Percentiles rank a stretch among this genome's conserved stretches.
These are phyloP conservation scores for Haliclona indistincta DNA, from an alignment of 37 sponge, comb jelly and placozoan genomes.

Conservation along the genomic window DNA sequence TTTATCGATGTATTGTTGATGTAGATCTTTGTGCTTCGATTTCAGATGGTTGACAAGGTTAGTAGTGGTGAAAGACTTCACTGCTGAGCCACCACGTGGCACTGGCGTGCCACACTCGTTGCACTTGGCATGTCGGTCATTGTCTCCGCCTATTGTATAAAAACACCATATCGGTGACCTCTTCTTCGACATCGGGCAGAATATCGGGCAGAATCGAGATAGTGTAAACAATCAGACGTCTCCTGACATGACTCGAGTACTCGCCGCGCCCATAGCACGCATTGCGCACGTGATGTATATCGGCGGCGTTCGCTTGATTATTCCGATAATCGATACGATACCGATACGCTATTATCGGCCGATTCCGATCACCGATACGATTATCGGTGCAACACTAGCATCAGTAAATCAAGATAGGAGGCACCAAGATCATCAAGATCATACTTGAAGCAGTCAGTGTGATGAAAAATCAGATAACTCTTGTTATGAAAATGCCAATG, in stretches of 20 bases:
- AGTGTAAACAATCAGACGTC: neutral
- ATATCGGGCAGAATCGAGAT: neutral
- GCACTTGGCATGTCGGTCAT: neutral
- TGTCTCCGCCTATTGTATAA: neutral
- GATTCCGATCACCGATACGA: constrained; percentile 12
- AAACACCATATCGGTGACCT: constrained; percentile 6
- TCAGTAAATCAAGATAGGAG: too few relatives aligned
- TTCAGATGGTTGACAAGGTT: constrained; percentile 23
- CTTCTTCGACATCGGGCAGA: too few relatives aligned
- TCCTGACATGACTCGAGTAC: too few relatives aligned
- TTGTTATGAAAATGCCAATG: too few relatives aligned
- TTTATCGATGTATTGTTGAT: too few relatives aligned
- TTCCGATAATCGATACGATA: too few relatives aligned
- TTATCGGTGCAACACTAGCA: constrained; percentile 21
- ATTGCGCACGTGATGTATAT: too few relatives aligned
- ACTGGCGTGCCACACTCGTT: neutral
- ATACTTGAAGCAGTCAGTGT: too few relatives aligned
- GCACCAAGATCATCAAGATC: too few relatives aligned
- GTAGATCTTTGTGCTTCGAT: constrained; percentile 27
- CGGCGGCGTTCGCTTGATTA: too few relatives aligned
- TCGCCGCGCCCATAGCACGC: too few relatives aligned
- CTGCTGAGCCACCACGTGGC: constrained; percentile 2
- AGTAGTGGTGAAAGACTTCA: constrained; percentile 12
- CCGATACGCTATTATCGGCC: constrained; percentile 7
- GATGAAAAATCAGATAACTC: too few relatives aligned